Conservation (phyloP, 2,797 vertebrate species). For the Rachycentron canadum region DNA sequence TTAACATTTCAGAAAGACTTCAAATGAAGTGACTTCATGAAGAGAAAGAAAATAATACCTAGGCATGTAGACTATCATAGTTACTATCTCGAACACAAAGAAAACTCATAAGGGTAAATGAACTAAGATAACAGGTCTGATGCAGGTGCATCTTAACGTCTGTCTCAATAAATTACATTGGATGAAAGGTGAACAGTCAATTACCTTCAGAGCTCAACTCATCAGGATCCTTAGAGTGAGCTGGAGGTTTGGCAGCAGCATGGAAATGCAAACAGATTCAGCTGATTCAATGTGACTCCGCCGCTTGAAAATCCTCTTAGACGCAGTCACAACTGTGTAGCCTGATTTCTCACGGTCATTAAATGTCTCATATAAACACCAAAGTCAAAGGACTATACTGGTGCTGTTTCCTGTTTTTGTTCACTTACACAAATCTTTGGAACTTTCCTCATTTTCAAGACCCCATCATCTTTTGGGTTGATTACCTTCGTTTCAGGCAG, state of each 20-base stretch:
- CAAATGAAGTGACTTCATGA: conserved; percentile 21
- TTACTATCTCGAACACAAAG: conserved; percentile 13
- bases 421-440: background rate
- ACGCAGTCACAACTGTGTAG: background rate
- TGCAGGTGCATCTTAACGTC: background rate
- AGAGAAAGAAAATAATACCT: background rate
- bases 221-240: background rate
- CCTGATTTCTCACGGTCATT: background rate
- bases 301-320: background rate
- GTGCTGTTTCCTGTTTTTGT: background rate
- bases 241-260: background rate
- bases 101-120: background rate
- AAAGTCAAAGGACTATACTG: background rate
- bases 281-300: background rate
- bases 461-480: background rate
- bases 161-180: background rate
- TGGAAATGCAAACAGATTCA: background rate
- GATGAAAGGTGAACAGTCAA: background rate
- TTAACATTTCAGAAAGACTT: conserved; percentile 39
- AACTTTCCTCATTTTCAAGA: conserved; percentile 4
- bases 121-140: background rate
- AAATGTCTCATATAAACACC: background rate
- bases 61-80: background rate
- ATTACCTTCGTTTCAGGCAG: conserved; percentile 8
- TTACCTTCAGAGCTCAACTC: background rate